Evolutionary conservation across 2,797 vertebrate genomes (phyloP).

Genomic region (Orestias chungarensis): DNA sequence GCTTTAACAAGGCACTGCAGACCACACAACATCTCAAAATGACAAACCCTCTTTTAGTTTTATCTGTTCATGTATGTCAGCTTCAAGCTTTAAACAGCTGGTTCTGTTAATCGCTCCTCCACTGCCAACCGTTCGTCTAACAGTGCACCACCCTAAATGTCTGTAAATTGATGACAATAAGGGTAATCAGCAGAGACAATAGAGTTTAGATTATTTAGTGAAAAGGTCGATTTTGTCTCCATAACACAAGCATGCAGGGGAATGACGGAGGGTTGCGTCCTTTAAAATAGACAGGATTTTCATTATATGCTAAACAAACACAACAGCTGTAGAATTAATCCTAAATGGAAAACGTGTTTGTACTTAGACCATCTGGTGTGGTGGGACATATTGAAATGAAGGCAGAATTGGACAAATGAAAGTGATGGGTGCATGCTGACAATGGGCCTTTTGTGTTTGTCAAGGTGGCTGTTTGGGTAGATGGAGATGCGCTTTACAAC

Average conservation of each 20-base stretch:
- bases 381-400: constrained; percentile 64
- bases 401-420: constrained; percentile 67
- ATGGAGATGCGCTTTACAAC: constrained; percentile 43
- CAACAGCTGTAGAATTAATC: constrained; percentile 70
- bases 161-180: constrained; percentile 71
- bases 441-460: constrained; percentile 36
- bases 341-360: constrained; percentile 72
- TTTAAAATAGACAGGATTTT: constrained; percentile 61
- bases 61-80: constrained; percentile 34
- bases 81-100: constrained; percentile 65
- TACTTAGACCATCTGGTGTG: constrained; percentile 75
- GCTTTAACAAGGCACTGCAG: not conserved
- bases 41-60: constrained; percentile 23
- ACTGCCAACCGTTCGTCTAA: constrained; percentile 68
- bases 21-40: constrained; percentile 13
- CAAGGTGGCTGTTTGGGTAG: constrained; percentile 38
- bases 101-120: constrained; percentile 71
- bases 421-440: constrained; percentile 48
- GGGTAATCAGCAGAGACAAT: constrained; percentile 67
- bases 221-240: constrained; percentile 60
- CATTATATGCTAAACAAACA: constrained; percentile 74
- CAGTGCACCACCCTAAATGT: constrained; percentile 56
- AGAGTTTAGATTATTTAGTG: constrained; percentile 58
- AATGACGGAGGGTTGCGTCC: constrained; percentile 39
- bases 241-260: constrained; percentile 37